Evolutionary conservation across 2,113 vertebrate species (phyloP).

Genomic region (Cottus gobio): DNA sequence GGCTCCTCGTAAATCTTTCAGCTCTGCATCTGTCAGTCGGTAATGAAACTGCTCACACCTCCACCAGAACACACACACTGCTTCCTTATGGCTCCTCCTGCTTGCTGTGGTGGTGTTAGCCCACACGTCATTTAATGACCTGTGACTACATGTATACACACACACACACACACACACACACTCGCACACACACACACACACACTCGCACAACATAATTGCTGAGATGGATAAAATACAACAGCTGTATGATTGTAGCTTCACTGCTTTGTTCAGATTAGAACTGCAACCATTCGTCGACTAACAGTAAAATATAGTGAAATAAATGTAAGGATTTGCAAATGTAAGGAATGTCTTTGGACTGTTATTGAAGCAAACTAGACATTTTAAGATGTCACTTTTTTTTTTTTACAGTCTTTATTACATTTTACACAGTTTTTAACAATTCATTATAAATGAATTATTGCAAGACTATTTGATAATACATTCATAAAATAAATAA

Average conservation of each 20-base stretch:
- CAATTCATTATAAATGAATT: not conserved
- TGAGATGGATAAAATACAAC: conserved; percentile 10
- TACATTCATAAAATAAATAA: not conserved
- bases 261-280: not conserved
- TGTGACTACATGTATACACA: conserved; percentile 6
- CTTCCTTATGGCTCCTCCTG: conserved; percentile 59
- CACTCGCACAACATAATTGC: conserved; percentile 19
- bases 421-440: not conserved
- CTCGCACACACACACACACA: not conserved
- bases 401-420: not conserved
- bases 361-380: not conserved
- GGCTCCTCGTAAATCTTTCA: conserved; percentile 56
- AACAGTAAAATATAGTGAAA: not conserved
- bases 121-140: conserved; percentile 54
- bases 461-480: not conserved
- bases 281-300: not conserved
- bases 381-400: not conserved
- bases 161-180: conserved; percentile 26
- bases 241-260: not conserved
- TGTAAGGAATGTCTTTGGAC: not conserved
- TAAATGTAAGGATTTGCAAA: not conserved
- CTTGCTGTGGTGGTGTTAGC: conserved; percentile 62
- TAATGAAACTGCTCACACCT: conserved; percentile 36
- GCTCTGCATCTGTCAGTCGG: conserved; percentile 20
- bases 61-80: conserved; percentile 24